Evolutionary conservation across 2,113 vertebrate genomes (phyloP).

Genomic region (Haemorhous mexicanus): DNA sequence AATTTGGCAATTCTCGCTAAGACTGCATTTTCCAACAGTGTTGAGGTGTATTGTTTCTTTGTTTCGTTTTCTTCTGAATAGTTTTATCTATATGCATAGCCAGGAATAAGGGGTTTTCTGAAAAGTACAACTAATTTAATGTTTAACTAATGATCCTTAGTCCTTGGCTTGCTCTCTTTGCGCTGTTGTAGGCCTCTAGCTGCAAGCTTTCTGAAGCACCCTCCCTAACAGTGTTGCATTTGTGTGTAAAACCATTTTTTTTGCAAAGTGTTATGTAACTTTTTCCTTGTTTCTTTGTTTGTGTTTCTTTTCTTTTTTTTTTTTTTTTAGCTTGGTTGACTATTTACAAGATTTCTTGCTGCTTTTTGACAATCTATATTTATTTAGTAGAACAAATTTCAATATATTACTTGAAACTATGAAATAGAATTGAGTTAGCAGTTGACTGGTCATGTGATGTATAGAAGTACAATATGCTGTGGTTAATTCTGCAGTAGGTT

Average conservation of each 20-base stretch:
- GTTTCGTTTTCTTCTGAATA: conserved; percentile 22
- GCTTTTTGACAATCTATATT: conserved; percentile 93
- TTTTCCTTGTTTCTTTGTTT: conserved; percentile 1
- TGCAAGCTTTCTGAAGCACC: conserved; percentile 79
- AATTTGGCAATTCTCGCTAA: conserved; percentile 33
- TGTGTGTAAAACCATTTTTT: conserved; percentile 29
- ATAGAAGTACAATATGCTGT: conserved; percentile 71
- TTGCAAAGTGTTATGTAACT: conserved; percentile 65
- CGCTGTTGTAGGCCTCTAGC: conserved; percentile 73
- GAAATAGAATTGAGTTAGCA: conserved; percentile 70
- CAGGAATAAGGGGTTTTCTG: conserved; percentile 29
- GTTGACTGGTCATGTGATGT: conserved; percentile 61
- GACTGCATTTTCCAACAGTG: conserved; percentile 35
- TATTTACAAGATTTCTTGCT: conserved; percentile 79
- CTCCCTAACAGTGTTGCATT: conserved; percentile 71
- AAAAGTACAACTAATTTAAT: conserved; percentile 11
- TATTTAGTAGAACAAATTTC: conserved; percentile 75
- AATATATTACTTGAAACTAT: conserved; percentile 78
- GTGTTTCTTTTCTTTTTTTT: conserved; percentile 28
- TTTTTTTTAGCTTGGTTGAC: conserved; percentile 67
- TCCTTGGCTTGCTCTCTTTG: conserved; percentile 69
- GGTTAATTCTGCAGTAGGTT: conserved; percentile 70
- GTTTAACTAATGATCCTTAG: neutral
- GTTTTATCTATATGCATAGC: neutral
- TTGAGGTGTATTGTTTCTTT: conserved; percentile 24